Evolutionary conservation across 2,888 invertebrate species (phyloP), one percentile per base, ranked within the genome.

Genomic region (Chaitophorus viminalis): DNA sequence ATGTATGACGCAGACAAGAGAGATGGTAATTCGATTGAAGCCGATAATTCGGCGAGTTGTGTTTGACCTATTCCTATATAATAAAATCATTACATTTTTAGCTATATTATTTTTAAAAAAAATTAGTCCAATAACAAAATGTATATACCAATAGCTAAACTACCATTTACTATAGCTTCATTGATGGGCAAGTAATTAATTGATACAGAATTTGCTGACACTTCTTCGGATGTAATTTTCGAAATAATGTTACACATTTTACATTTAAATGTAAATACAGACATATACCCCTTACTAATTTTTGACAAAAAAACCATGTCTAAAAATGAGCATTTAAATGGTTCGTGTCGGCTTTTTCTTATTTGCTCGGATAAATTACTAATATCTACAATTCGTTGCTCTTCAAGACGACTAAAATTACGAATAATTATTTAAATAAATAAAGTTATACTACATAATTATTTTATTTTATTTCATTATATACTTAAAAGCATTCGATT

Each of bases 21-120:
- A 78, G 31, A 78, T 60, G 78, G 78, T 5, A 78, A 31, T 60
- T 78, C 78, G 11, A 78, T 25, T 25, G 78, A 78, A 60, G 54
- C 18, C 8, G 60, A 78, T 33, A 78, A 60, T 78, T 78, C 60
- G 25, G 31, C 8, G 33, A 78, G 78, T 78, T 78, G 60, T 33
- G 78, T 60, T 11, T 78, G 33, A 25, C 78, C 78, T 60, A 78
- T 60, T 78, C 78, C 78, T 78, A 60, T 78, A 17, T 76, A 76
- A n/a, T 39, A 76, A n/a, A 14, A n/a, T n/a, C 29, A 29, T 39
- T 46, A 17, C 3, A 39, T 29, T 36, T 74, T 74, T 74, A 74
- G 25, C 9, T 74, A 36, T 25, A 36, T 74, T 74, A 36, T 39
- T 5, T 39, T 39, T 31, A 74, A 39, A 74, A 74, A 74, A 74